Evolutionary conservation across 2,797 vertebrate genomes (phyloP), one percentile per base, ranked within the genome.

Genomic region (Vespertilio murinus): DNA sequence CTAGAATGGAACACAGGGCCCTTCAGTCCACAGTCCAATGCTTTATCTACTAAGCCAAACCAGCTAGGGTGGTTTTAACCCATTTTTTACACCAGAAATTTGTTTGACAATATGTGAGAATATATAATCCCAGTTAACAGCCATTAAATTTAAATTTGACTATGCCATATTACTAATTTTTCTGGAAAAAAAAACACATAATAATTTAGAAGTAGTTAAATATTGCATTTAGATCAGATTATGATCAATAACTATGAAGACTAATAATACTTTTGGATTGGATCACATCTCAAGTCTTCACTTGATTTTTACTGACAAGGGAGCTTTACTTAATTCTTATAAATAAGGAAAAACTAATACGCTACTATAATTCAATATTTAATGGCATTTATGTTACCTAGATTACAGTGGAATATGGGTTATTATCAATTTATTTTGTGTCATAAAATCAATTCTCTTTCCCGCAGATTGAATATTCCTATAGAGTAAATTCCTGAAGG

Each of bases 141-240:
- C 0, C 1, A 83, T 45, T 93, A n/a, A 90, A 42, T 56, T 95
- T 81, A 47, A 81, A 96, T 93, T 35, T 92, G 18, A 75, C 22
- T 0, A 2, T 33, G 49, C 64, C 35, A 85, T 69, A 61, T 17
- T 67, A 64, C 23, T 81, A 73, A 47, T 59, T 84, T 80, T 87
- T 84, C 38, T 70, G 25, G 92, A 94, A 87, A 87, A 85, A 2
- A 78, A 65, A 85, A 2, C 74, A 65, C 73, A 94, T 81, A 6
- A 33, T 73, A 93, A 69, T 90, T 90, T 84, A 11, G 65, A 97
- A 93, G 83, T 95, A 97, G 96, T 96, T 97, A 97, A 96, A 96
- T 0, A 64, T 70, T 69, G 17, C 35, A 75, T 61, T 89, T 80
- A 69, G 42, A 35, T 61, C 52, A 73, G 28, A 49, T 73, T 47